Evolutionary conservation across 2,797 vertebrate species (phyloP).

Genomic region (Hoplostethus atlanticus): DNA sequence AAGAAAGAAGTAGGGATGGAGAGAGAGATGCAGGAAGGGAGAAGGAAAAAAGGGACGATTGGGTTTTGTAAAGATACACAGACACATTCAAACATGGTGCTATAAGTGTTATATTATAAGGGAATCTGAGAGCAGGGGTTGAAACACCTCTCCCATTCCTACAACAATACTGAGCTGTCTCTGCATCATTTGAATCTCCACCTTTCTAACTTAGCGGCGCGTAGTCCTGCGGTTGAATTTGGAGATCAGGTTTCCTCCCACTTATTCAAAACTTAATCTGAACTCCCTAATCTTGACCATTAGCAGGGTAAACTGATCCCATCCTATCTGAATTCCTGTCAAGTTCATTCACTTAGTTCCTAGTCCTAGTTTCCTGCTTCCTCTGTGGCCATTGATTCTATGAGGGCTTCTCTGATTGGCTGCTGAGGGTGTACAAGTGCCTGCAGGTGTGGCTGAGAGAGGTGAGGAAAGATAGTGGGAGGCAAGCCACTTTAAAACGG

Average conservation of each 20-base stretch:
- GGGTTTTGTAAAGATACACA: conserved; percentile 22
- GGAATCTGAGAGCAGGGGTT: conserved; percentile 4
- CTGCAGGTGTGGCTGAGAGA: conserved; percentile 1
- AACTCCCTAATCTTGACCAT: conserved; percentile 3
- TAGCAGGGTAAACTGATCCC: conserved; percentile 2
- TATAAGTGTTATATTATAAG: background rate
- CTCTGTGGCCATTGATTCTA: conserved; percentile 11
- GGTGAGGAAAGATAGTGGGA: conserved; percentile 12
- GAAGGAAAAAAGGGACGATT: background rate
- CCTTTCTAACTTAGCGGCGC: background rate
- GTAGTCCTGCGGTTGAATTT: background rate
- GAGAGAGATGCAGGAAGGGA: conserved; percentile 1
- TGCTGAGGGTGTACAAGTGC: background rate
- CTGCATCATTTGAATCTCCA: background rate
- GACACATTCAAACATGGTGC: conserved; percentile 1
- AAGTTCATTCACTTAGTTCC: conserved; percentile 25
- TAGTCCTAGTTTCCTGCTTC: conserved; percentile 12
- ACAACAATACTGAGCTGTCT: background rate
- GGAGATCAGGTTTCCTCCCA: background rate
- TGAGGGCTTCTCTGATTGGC: conserved; percentile 38
- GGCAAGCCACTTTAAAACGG: background rate
- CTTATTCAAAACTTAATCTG: background rate
- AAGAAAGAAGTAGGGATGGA: conserved; percentile 22
- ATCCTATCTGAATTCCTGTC: background rate
- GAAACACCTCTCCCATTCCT: background rate